Conservation (phyloP, 2,113 vertebrate species). For the Dromaius novaehollandiae region DNA sequence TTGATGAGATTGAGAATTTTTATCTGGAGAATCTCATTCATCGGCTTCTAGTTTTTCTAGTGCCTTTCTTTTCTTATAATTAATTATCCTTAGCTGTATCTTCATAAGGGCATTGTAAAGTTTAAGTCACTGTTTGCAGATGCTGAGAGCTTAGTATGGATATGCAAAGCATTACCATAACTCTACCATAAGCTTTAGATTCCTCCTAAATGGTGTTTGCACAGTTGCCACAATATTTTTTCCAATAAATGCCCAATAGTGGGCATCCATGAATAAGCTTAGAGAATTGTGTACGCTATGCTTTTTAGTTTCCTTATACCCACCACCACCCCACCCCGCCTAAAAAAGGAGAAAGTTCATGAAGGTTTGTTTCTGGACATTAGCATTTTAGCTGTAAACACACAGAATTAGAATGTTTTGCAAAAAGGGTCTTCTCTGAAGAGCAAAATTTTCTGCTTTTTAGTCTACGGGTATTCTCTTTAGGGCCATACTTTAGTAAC, state of each 20-base stretch:
- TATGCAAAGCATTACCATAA: not conserved
- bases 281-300: not conserved
- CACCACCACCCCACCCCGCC: no score
- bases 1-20: not conserved
- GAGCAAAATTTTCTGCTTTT: not conserved
- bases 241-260: not conserved
- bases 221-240: accelerated
- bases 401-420: not conserved
- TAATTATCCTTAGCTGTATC: not conserved
- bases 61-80: not conserved
- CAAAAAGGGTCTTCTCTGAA: not conserved
- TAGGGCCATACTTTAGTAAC: not conserved
- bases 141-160: not conserved
- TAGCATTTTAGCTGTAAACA: not conserved
- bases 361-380: not conserved
- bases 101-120: not conserved
- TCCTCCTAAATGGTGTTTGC: not conserved
- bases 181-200: not conserved
- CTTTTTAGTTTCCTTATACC: not conserved
- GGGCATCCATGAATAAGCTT: not conserved
- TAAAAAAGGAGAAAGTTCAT: not conserved
- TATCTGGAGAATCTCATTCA: not conserved
- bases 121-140: not conserved
- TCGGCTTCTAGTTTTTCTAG: not conserved
- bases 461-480: not conserved